A percentile compares a stretch with the other conserved stretches of the same genome.
Conservation (phyloP, 2,113 vertebrate genomes). For the Caranx ignobilis region DNA sequence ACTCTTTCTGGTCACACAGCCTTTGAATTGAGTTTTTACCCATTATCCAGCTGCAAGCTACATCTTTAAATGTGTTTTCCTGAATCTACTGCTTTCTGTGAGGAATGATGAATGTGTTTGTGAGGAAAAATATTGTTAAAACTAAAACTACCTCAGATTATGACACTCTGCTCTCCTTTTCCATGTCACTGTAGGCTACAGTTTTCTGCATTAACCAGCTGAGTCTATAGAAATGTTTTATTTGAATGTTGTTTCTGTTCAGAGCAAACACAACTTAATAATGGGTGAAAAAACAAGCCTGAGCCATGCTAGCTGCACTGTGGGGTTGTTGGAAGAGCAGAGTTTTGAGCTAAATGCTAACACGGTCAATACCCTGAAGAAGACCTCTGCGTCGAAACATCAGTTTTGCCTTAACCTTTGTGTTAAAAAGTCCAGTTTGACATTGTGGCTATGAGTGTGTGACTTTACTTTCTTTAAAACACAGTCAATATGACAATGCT, state of each 20-base stretch:
- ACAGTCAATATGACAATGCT: too few relatives aligned
- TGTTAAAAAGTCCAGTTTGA: too few relatives aligned
- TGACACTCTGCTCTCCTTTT: background rate
- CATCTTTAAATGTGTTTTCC: background rate
- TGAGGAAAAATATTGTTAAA: background rate
- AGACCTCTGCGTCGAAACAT: too few relatives aligned
- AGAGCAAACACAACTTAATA: background rate
- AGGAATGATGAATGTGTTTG: background rate
- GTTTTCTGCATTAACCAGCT: background rate
- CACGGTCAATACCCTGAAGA: background rate
- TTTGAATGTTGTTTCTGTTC: background rate
- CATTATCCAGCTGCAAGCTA: background rate
- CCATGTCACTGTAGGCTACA: background rate
- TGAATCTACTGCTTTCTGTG: background rate
- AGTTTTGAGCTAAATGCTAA: constrained; percentile 22
- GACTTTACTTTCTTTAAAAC: too few relatives aligned
- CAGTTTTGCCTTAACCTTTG: too few relatives aligned
- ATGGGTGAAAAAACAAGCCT: background rate
- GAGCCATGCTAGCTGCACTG: constrained; percentile 10
- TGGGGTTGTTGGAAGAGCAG: background rate
- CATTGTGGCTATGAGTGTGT: too few relatives aligned
- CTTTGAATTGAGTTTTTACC: background rate
- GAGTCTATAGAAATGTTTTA: background rate
- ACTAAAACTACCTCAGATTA: background rate
- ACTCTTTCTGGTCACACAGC: background rate